Evolutionary conservation across 1,140 invertebrate species (phyloP).

Genomic region (Drosophila mayri): DNA sequence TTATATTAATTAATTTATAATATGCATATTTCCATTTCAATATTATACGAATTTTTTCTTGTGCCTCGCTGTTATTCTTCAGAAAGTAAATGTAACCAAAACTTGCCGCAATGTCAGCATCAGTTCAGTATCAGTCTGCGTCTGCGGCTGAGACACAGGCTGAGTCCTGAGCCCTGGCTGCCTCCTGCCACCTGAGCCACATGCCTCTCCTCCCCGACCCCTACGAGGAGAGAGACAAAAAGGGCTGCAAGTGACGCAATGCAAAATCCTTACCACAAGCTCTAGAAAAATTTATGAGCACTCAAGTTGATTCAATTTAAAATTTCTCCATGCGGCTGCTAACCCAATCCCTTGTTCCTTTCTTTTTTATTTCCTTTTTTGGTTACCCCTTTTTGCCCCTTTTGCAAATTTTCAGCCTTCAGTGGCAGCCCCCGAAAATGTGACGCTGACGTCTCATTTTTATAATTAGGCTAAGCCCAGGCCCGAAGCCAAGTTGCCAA

Average conservation of each 20-base stretch:
- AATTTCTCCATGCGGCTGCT: constrained; percentile 32
- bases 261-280: constrained; percentile 51
- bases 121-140: constrained; percentile 42
- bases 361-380: neutral
- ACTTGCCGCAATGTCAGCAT: constrained; percentile 60
- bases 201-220: neutral
- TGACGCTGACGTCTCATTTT: constrained; percentile 68
- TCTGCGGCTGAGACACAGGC: constrained; percentile 15
- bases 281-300: constrained; percentile 76
- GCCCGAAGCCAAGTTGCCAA: constrained; percentile 72
- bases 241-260: constrained; percentile 69
- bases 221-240: constrained; percentile 4
- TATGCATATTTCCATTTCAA: neutral
- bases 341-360: constrained; percentile 5
- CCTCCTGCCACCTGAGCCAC: constrained; percentile 17
- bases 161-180: constrained; percentile 17
- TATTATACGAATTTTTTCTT: neutral
- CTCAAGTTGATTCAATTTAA: constrained; percentile 80
- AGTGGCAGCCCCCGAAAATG: constrained; percentile 52
- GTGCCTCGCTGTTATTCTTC: constrained; percentile 10
- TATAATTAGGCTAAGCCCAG: constrained; percentile 82
- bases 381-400: neutral
- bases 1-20: neutral
- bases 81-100: constrained; percentile 64
- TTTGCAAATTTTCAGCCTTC: constrained; percentile 14